These are phyloP conservation scores for Eubasilissa splendida DNA, from an alignment of 2,888 invertebrate genomes.

Conservation along the genomic window DNA sequence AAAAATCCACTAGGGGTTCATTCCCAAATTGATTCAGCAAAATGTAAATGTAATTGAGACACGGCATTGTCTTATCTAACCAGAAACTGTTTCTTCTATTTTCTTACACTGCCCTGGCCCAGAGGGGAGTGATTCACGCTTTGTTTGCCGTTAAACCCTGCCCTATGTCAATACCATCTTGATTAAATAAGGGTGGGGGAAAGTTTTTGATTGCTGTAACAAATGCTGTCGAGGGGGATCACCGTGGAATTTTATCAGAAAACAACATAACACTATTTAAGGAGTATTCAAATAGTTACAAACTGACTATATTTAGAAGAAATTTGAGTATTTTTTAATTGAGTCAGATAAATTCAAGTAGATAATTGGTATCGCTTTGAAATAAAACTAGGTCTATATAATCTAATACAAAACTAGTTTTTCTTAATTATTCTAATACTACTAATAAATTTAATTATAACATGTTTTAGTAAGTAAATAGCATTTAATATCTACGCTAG, in stretches of 20 bases:
- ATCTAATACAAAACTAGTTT: too few species aligned
- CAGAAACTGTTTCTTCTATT: slow-evolving; percentile 38
- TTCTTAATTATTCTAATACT: too few species aligned
- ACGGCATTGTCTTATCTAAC: slow-evolving; percentile 50
- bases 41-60: slow-evolving; percentile 51
- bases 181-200: slow-evolving; percentile 56
- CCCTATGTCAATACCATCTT: slow-evolving; percentile 58
- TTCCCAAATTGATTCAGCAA: slow-evolving; percentile 21
- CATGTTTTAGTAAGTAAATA: too few species aligned
- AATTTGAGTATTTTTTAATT: too few species aligned
- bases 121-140: slow-evolving; percentile 56
- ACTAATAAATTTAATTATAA: too few species aligned
- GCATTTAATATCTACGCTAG: too few species aligned
- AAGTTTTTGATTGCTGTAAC: slow-evolving; percentile 56
- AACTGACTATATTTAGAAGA: neutral
- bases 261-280: slow-evolving; percentile 28
- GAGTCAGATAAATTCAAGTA: too few species aligned
- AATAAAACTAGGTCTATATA: too few species aligned
- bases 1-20: neutral
- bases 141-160: slow-evolving; percentile 56
- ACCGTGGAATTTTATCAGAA: slow-evolving; percentile 44
- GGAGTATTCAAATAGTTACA: neutral
- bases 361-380: too few species aligned
- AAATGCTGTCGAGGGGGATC: slow-evolving; percentile 44
- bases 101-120: slow-evolving; percentile 28